Percentiles rank a stretch among this genome's conserved stretches.
Evolutionary conservation across 2,797 vertebrate genomes (phyloP).

Genomic region (Crenichthys baileyi): DNA sequence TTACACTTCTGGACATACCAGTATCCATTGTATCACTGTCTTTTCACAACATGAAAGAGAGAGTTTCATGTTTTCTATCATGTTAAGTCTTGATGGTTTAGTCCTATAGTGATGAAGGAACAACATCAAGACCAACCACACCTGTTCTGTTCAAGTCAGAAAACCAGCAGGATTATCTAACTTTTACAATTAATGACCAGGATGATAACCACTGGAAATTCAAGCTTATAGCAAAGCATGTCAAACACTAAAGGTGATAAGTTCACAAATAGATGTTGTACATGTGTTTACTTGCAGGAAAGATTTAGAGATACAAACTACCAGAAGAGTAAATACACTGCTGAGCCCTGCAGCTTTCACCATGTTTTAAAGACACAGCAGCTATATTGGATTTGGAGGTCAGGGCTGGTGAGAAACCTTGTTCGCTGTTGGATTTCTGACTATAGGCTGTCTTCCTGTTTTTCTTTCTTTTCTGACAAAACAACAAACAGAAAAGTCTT

Average conservation of each 20-base stretch:
- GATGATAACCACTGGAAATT: background rate
- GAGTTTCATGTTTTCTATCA: background rate
- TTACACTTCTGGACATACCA: background rate
- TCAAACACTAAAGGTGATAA: too few relatives aligned
- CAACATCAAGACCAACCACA: background rate
- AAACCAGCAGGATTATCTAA: background rate
- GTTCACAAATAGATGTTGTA: too few relatives aligned
- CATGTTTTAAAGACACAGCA: background rate
- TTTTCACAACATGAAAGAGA: background rate
- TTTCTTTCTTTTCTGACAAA: too few relatives aligned
- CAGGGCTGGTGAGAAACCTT: background rate
- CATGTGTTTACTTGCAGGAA: background rate
- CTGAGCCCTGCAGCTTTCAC: background rate
- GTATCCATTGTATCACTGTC: background rate
- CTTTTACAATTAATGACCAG: background rate
- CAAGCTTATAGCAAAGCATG: background rate
- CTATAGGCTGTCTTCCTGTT: background rate
- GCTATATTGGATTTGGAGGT: background rate
- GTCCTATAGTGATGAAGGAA: background rate
- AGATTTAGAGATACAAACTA: too few relatives aligned
- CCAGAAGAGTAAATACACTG: too few relatives aligned
- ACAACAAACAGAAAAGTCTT: too few relatives aligned
- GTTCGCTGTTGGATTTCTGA: background rate
- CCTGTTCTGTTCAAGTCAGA: background rate
- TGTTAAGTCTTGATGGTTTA: background rate